Evolutionary conservation across 2,797 vertebrate species (phyloP).

Genomic region (Dromococcyx pavoninus): DNA sequence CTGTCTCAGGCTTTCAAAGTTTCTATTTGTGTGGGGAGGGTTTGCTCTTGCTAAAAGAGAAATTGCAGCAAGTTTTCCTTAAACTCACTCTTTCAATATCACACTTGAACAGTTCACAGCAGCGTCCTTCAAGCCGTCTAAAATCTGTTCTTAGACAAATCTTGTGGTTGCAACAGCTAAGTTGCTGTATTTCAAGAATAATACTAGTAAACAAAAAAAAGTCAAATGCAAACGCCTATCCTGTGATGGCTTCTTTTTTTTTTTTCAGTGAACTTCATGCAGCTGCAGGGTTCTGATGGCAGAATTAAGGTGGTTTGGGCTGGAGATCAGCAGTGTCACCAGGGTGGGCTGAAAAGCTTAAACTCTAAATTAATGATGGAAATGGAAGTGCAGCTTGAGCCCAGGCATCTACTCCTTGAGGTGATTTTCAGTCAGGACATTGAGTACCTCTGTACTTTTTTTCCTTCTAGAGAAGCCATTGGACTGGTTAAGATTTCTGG

Average conservation of each 20-base stretch:
- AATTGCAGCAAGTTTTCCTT: slow-evolving; percentile 41
- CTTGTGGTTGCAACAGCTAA: neutral
- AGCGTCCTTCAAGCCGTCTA: slow-evolving; percentile 42
- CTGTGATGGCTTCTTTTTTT: neutral
- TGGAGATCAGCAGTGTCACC: neutral
- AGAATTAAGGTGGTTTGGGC: neutral
- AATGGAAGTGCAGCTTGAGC: neutral
- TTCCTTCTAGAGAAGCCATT: neutral
- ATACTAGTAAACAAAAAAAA: neutral
- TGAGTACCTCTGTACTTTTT: neutral
- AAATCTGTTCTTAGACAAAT: slow-evolving; percentile 48
- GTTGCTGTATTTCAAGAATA: slow-evolving; percentile 16
- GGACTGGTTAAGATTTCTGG: neutral
- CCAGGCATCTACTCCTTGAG: neutral
- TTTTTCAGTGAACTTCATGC: neutral
- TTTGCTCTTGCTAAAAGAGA: slow-evolving; percentile 24
- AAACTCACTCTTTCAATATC: slow-evolving; percentile 43
- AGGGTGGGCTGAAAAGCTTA: neutral
- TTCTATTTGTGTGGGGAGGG: neutral
- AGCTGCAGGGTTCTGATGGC: neutral
- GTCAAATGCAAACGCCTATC: neutral
- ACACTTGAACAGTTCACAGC: slow-evolving; percentile 62
- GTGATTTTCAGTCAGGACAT: neutral
- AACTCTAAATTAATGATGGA: neutral
- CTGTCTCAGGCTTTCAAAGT: neutral